Conservation (phyloP, 1,140 invertebrate genomes). For the Brachystomella parvula region DNA sequence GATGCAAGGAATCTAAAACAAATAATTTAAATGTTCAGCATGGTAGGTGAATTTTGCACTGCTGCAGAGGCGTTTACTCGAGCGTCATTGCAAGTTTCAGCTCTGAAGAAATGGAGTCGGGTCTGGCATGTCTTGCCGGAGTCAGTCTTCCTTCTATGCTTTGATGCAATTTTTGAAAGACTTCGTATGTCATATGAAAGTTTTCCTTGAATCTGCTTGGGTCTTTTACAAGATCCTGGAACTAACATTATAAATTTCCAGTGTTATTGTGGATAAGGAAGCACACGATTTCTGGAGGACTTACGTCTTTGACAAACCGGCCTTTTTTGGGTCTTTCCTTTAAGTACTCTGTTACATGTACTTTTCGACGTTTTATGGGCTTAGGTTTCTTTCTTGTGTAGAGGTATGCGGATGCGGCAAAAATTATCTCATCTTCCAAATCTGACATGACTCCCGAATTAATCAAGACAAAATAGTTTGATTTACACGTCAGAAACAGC, state of each 20-base stretch:
- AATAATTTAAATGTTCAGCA: background rate
- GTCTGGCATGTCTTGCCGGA: background rate
- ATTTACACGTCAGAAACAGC: too few species aligned
- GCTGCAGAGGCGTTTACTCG: background rate
- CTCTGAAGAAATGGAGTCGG: background rate
- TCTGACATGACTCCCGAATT: background rate
- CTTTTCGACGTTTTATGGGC: background rate
- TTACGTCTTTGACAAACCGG: background rate
- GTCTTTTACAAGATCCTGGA: background rate
- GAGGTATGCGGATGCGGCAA: background rate
- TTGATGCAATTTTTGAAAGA: background rate
- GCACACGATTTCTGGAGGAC: background rate
- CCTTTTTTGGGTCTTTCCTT: background rate
- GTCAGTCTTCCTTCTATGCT: background rate
- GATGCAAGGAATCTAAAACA: background rate
- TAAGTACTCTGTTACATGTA: background rate
- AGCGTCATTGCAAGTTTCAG: background rate
- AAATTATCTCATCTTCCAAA: background rate
- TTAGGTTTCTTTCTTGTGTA: background rate
- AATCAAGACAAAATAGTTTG: background rate
- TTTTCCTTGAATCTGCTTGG: background rate
- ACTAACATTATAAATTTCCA: constrained; percentile 2
- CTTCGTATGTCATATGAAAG: background rate
- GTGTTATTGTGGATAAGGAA: background rate
- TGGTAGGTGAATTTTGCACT: background rate